These are phyloP conservation scores for Erinaceus europaeus DNA, from an alignment of 2,113 vertebrate species.

Conservation along the genomic window DNA sequence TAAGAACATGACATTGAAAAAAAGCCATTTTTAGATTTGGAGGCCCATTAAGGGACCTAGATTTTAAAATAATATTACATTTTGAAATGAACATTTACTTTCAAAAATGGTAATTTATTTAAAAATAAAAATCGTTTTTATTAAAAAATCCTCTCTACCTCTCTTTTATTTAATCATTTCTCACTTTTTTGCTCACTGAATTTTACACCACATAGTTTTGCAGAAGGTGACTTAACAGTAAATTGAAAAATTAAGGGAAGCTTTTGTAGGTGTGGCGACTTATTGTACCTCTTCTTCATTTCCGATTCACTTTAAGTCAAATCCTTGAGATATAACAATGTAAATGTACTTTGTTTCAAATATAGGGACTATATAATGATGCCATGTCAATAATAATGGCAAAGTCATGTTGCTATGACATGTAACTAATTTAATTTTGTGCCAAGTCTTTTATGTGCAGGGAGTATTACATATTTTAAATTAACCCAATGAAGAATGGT, in stretches of 20 bases:
- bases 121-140: background rate
- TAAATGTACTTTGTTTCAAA: background rate
- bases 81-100: background rate
- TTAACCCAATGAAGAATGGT: background rate
- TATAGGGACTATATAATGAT: background rate
- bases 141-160: background rate
- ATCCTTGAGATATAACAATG: background rate
- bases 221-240: background rate
- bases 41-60: background rate
- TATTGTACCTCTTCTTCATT: background rate
- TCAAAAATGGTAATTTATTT: background rate
- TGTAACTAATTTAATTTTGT: no score
- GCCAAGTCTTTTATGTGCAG: background rate
- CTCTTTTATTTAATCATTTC: background rate
- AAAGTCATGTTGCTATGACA: no score
- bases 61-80: background rate
- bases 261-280: background rate
- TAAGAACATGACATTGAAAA: background rate
- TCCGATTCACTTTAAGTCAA: background rate
- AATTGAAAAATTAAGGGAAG: background rate
- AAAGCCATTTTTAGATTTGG: background rate
- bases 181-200: background rate
- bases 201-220: background rate
- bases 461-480: background rate
- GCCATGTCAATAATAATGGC: no score